Evolutionary conservation across 2,113 vertebrate genomes (phyloP).

Genomic region (Himantopus leucocephalus): DNA sequence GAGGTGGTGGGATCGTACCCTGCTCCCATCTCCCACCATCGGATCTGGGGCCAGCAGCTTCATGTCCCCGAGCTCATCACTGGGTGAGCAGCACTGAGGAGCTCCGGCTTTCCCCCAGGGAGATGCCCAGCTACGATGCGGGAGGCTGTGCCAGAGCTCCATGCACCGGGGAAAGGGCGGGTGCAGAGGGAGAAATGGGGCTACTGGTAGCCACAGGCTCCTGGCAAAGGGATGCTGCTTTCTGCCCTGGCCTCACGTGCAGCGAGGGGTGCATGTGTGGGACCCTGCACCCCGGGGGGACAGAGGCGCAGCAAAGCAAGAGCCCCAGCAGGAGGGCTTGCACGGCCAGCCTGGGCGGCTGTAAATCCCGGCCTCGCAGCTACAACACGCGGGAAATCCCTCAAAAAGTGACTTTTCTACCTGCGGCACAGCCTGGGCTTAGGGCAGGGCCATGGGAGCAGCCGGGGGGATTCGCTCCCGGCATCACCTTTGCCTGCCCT

Average conservation of each 20-base stretch:
- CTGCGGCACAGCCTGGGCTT: background rate
- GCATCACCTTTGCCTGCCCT: background rate
- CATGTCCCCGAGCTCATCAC: background rate
- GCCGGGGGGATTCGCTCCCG: background rate
- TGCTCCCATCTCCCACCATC: background rate
- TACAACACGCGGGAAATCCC: background rate
- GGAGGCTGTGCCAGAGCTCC: background rate
- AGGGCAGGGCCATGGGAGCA: background rate
- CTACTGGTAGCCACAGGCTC: background rate
- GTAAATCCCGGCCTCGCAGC: background rate
- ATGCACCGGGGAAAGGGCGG: background rate
- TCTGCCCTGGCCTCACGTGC: background rate
- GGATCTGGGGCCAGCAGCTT: background rate
- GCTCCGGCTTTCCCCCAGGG: background rate
- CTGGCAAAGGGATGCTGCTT: background rate
- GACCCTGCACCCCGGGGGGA: background rate
- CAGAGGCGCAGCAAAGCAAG: background rate
- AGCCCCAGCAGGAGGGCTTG: background rate
- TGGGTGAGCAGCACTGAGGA: background rate
- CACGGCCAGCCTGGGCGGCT: background rate
- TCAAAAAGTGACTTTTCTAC: background rate
- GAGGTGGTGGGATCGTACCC: background rate
- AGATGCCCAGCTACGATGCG: fast-evolving
- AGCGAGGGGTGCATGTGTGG: fast-evolving
- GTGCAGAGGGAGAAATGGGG: background rate